Evolutionary conservation across 2,888 invertebrate genomes (phyloP), one percentile per base, ranked within the genome.

Genomic region (Oligia latruncula): DNA sequence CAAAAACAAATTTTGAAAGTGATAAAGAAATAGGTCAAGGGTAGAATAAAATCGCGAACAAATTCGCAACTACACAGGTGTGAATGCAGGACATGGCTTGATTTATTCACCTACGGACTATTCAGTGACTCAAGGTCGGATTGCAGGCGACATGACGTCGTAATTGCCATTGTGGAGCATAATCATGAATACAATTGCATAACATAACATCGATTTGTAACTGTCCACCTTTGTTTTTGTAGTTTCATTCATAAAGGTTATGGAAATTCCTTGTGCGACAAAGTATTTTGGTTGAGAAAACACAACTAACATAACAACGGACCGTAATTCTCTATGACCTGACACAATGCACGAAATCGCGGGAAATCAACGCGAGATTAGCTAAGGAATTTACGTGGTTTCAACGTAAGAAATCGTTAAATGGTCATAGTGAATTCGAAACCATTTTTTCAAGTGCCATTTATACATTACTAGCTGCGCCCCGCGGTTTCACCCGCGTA

Each of bases 61-160:
- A 52, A 52, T 60, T 40, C 60, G n/a, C 65, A 84, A 78, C 67
- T 35, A 62, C 52, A n/a, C 79, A 74, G 65, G 74, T 86, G 77
- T 78, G 66, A 71, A 82, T 78, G 65, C 86, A 82, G 86, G 78
- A 75, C 77, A 77, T 78, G 72, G 29, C 70, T 46, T 81, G 43
- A 78, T 82, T 74, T 84, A 88, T 87, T 76, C 76, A 76, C 85
- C 71, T 88, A 88, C 87, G 62, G 55, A 29, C 66, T 80, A 78
- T 79, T 72, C 58, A 86, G 86, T 90, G 77, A 82, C 80, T 84
- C 91, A 91, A 93, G 93, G 93, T 89, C 91, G 80, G 68, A 65
- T 85, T 79, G 70, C 77, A 77, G 80, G 73, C 87, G 85, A 71
- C 64, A 58, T 87, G 79, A 84, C 80, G 84, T 88, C 87, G 88